phyloP scores from a whole-genome alignment of 2,797 vertebrate species.

The Gallinago solitaria region DNA sequence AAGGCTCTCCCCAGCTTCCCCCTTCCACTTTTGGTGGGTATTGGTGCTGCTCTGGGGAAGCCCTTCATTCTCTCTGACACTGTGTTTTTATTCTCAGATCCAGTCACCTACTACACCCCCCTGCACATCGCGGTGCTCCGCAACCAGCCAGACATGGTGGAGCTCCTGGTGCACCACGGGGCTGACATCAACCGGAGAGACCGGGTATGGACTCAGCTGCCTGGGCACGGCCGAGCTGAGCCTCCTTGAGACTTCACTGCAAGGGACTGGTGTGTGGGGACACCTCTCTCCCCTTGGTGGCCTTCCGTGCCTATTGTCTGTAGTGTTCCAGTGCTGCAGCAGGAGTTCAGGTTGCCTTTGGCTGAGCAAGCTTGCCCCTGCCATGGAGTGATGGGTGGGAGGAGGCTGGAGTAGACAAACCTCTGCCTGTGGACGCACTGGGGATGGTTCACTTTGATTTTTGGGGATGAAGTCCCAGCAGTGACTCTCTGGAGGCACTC shows the following conservation, averaged over 20 bases:
- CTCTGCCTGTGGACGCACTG: accelerated
- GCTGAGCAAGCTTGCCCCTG: not conserved
- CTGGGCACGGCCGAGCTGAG: not conserved
- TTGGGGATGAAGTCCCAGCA: not conserved
- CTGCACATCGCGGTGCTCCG: slow-evolving; percentile 90
- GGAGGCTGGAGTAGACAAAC: not conserved
- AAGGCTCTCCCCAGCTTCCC: not conserved
- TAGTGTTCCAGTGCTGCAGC: not conserved
- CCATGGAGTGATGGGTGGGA: accelerated
- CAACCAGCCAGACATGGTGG: slow-evolving; percentile 85
- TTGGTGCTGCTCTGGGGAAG: accelerated
- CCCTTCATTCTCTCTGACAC: not conserved
- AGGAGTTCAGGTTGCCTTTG: not conserved
- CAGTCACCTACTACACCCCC: slow-evolving; percentile 92
- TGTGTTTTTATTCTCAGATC: slow-evolving; percentile 77
- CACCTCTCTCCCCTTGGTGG: not conserved
- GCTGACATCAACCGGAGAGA: slow-evolving; percentile 91
- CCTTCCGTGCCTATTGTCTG: accelerated
- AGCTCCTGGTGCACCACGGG: slow-evolving; percentile 83
- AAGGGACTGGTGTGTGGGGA: not conserved
- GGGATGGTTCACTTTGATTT: not conserved
- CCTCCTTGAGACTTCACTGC: not conserved
- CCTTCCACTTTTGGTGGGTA: not conserved
- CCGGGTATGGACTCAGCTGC: slow-evolving; percentile 74
- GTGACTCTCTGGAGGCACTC: accelerated